These are phyloP conservation scores for Ephydatia muelleri DNA, from an alignment of 37 sponge, comb jelly and placozoan species.

Conservation along the genomic window DNA sequence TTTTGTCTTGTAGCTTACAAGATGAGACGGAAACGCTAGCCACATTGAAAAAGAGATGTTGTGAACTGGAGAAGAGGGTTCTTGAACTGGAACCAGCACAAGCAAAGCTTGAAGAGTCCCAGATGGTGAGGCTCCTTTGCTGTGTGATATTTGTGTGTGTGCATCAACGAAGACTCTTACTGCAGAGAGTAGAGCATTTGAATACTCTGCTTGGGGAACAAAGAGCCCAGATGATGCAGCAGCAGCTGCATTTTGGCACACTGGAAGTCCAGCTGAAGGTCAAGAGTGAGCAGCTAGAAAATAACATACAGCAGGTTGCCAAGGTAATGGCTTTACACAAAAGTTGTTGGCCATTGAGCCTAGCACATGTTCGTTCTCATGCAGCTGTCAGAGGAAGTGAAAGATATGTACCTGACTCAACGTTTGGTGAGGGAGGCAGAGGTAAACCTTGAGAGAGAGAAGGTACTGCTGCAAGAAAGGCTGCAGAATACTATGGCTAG, in stretches of 20 bases:
- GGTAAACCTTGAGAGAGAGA: constrained; percentile 5
- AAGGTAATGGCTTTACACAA: background rate
- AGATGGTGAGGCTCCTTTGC: background rate
- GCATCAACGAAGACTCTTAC: background rate
- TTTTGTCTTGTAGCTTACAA: background rate
- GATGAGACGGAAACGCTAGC: background rate
- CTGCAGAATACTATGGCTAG: background rate
- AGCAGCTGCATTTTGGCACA: background rate
- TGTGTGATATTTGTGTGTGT: background rate
- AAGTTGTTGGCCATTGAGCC: background rate
- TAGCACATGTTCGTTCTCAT: background rate
- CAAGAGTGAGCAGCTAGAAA: background rate
- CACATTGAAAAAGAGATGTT: background rate
- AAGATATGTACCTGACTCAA: background rate
- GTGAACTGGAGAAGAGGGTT: background rate
- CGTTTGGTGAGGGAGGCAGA: background rate
- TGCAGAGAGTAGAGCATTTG: background rate
- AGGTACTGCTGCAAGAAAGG: background rate
- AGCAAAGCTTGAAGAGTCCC: background rate
- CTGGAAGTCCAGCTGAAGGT: background rate
- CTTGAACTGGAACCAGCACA: background rate
- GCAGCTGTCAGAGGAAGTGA: background rate
- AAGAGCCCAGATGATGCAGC: background rate
- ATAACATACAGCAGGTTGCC: background rate
- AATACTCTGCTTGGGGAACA: background rate